phyloP scores from a whole-genome alignment of 1,140 invertebrate genomes.

The Saccostrea glomerata region DNA sequence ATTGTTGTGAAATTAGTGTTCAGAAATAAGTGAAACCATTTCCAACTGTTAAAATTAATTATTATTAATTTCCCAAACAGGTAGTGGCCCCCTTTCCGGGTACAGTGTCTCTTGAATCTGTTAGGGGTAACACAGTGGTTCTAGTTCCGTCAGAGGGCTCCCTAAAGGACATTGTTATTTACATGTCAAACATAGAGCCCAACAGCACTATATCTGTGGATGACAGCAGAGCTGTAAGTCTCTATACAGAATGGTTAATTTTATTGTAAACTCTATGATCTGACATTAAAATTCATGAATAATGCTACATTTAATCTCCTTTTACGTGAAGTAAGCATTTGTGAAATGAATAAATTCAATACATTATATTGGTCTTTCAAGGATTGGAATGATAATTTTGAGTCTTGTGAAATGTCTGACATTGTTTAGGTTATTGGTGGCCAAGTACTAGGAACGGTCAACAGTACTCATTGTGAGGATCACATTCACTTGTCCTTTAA shows the following conservation, averaged over 20 bases:
- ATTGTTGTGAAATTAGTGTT: background rate
- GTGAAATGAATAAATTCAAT: background rate
- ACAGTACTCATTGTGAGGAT: constrained; percentile 53
- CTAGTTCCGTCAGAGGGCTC: constrained; percentile 59
- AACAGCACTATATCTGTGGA: constrained; percentile 49
- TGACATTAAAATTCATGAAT: background rate
- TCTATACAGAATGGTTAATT: background rate
- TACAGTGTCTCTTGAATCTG: constrained; percentile 48
- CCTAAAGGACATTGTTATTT: constrained; percentile 42
- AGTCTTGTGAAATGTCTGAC: background rate
- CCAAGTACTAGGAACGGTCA: constrained; percentile 57
- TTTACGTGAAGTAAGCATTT: background rate
- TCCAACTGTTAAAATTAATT: background rate
- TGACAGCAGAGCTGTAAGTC: constrained; percentile 15
- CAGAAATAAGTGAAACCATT: background rate
- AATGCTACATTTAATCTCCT: too few relatives aligned
- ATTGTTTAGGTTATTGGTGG: constrained; percentile 60
- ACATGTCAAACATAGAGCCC: constrained; percentile 60
- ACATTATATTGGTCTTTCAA: background rate
- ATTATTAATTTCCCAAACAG: background rate
- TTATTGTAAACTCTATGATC: background rate
- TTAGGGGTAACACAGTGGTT: constrained; percentile 50
- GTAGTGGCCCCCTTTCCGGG: constrained; percentile 62
- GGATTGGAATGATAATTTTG: background rate
- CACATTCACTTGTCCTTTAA: constrained; percentile 67